Percentiles rank a stretch among this genome's conserved stretches.
Conservation (phyloP, 2,113 vertebrate species). For the Hymenochirus boettgeri region DNA sequence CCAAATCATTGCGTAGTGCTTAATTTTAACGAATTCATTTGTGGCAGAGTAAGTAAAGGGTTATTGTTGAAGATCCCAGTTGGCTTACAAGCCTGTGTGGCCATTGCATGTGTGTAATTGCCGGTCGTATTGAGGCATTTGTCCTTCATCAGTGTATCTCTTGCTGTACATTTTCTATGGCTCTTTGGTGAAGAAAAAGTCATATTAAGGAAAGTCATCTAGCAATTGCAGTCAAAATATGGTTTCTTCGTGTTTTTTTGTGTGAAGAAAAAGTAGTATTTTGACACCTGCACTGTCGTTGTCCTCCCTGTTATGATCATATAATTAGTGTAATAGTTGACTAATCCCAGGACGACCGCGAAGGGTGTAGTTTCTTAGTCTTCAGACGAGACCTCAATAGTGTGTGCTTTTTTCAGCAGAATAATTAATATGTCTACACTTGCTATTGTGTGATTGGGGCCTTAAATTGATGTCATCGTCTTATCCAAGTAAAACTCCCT, state of each 20-base stretch:
- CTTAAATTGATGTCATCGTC: not conserved
- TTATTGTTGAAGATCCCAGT: slow-evolving; percentile 1
- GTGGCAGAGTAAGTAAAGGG: not conserved
- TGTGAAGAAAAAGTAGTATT: not conserved
- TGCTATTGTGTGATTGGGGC: not conserved
- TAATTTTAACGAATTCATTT: not conserved
- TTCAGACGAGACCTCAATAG: not conserved
- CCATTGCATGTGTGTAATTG: not conserved
- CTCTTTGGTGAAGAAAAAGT: not conserved
- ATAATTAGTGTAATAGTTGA: too few species aligned
- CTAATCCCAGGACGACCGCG: too few species aligned
- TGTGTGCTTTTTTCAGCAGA: not conserved
- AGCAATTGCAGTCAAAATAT: not conserved
- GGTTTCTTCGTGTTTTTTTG: too few species aligned
- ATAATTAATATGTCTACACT: not conserved
- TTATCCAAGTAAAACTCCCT: too few species aligned
- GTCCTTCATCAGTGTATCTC: not conserved
- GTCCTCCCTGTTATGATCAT: not conserved
- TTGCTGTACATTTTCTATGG: not conserved
- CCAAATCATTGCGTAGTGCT: slow-evolving; percentile 89
- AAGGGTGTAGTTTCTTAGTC: not conserved
- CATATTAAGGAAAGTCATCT: slow-evolving; percentile 5
- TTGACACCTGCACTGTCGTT: not conserved
- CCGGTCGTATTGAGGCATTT: not conserved
- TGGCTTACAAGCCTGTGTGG: not conserved